Evolutionary conservation across 30 jellyfish, hydroid and myxozoan species (phyloP).

Genomic region (Aurelia aurita): DNA sequence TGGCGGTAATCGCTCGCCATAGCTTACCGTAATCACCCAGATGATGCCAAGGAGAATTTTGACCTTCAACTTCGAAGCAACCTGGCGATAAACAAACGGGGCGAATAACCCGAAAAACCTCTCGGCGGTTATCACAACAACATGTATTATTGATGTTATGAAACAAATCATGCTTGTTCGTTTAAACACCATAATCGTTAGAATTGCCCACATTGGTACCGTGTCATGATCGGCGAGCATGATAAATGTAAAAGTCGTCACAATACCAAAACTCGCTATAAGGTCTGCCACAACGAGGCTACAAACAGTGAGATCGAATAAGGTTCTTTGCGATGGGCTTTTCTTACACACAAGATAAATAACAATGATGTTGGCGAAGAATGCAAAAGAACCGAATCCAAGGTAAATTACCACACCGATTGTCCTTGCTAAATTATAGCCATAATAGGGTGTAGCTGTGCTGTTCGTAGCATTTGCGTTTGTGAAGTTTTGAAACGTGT

Average conservation of each 20-base stretch:
- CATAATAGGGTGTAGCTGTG: background rate
- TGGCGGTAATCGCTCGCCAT: no score
- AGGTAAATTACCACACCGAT: conserved; percentile 9
- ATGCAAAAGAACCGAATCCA: conserved; percentile 25
- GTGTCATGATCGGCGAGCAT: background rate
- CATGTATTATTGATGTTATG: conserved; percentile 33
- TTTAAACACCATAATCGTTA: background rate
- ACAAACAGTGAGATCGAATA: conserved; percentile 48
- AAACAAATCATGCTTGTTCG: conserved; percentile 27
- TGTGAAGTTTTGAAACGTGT: no score
- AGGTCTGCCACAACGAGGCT: conserved; percentile 53
- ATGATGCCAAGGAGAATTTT: no score
- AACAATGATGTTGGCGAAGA: conserved; percentile 34
- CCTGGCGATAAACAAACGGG: conserved; percentile 9
- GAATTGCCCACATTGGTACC: background rate
- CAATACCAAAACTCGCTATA: background rate
- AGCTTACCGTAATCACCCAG: no score
- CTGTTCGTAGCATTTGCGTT: background rate
- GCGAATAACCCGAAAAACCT: conserved; percentile 21
- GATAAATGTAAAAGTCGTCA: conserved; percentile 2
- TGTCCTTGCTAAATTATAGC: background rate
- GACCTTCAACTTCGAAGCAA: no score
- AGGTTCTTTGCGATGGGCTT: conserved; percentile 5
- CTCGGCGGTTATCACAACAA: conserved; percentile 39
- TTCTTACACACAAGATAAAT: conserved; percentile 6